Evolutionary conservation across 2,113 vertebrate species (phyloP).

Genomic region (Potamarius usumacintae): DNA sequence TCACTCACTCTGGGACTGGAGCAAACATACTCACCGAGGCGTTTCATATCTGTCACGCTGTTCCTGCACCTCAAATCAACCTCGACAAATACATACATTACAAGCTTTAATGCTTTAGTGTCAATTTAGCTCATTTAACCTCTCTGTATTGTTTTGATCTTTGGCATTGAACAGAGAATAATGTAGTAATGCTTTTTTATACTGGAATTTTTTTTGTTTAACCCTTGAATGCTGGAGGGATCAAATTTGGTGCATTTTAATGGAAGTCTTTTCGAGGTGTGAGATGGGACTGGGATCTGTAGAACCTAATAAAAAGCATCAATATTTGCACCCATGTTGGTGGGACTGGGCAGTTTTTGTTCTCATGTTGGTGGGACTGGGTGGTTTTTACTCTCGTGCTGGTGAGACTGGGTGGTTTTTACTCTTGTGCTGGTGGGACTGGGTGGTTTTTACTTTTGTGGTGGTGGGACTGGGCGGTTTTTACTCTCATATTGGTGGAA

Average conservation of each 20-base stretch:
- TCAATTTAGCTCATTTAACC: conserved; percentile 8
- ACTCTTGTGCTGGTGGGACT: not conserved
- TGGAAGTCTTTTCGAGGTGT: not conserved
- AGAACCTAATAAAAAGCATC: not conserved
- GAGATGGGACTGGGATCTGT: not conserved
- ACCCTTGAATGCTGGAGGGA: not conserved
- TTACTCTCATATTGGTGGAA: not conserved
- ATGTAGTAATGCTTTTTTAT: not conserved
- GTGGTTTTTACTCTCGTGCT: not conserved
- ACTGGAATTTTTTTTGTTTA: not conserved
- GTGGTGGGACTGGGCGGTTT: not conserved
- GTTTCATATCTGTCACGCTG: conserved; percentile 45
- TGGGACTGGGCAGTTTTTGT: not conserved
- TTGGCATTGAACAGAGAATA: not conserved
- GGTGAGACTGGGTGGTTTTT: not conserved
- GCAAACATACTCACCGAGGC: conserved; percentile 35
- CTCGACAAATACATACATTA: conserved; percentile 19
- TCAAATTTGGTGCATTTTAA: not conserved
- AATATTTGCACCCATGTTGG: not conserved
- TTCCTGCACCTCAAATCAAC: conserved; percentile 5
- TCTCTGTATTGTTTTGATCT: not conserved
- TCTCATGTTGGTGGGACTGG: not conserved
- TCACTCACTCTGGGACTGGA: conserved; percentile 52
- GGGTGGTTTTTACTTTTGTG: not conserved
- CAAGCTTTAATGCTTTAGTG: conserved; percentile 7